Conservation (phyloP, 1,140 invertebrate species). For the Musca vetustissima region DNA sequence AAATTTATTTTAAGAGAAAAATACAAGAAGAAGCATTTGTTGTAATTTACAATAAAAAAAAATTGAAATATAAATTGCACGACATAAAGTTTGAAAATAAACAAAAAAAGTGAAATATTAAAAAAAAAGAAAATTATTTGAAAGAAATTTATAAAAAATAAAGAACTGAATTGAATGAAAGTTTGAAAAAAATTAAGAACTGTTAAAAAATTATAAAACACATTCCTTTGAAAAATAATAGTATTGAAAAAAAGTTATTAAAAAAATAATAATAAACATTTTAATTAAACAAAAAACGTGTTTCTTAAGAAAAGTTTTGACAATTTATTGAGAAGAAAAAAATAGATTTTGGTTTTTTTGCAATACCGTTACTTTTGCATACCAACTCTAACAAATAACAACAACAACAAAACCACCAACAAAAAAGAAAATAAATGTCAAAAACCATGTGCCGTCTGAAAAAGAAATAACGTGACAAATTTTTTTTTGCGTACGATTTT, state of each 20-base stretch:
- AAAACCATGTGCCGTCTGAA: constrained; percentile 18
- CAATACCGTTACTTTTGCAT: constrained; percentile 14
- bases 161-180: constrained; percentile 8
- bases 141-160: not conserved
- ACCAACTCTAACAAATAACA: not conserved
- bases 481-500: not conserved
- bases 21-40: too few species aligned
- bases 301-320: constrained; percentile 17
- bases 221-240: constrained; percentile 7
- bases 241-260: constrained; percentile 10
- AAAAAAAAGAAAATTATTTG: not conserved
- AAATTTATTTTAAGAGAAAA: not conserved
- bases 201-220: constrained; percentile 5
- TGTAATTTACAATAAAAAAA: not conserved
- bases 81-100: not conserved
- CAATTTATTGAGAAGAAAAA: not conserved
- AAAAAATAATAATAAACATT: constrained; percentile 9
- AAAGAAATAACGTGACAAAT: constrained; percentile 6
- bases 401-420: not conserved
- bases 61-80: not conserved
- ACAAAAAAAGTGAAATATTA: constrained; percentile 3
- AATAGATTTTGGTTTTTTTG: not conserved
- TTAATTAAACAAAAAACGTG: constrained; percentile 10
- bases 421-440: constrained; percentile 21
- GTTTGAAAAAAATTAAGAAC: constrained; percentile 8